Percentiles rank a stretch among this genome's conserved stretches.
phyloP scores from a whole-genome alignment of 2,113 vertebrate species.

The Apaloderma vittatum region DNA sequence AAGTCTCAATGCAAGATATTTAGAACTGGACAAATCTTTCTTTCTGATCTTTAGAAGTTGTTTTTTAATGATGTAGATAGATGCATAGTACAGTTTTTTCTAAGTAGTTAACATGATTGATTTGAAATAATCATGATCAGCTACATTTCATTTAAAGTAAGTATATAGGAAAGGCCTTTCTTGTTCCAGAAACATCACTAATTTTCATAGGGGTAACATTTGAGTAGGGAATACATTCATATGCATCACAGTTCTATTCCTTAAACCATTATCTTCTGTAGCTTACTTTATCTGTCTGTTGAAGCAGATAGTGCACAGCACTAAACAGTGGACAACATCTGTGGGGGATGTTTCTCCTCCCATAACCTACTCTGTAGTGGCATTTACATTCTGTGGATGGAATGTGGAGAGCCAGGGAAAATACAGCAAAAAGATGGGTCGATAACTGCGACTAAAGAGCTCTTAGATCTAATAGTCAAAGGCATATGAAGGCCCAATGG shows the following conservation, averaged over 20 bases:
- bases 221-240: background rate
- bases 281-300: background rate
- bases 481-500: background rate
- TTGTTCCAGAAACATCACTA: background rate
- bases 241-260: background rate
- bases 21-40: background rate
- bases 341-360: background rate
- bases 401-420: background rate
- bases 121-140: background rate
- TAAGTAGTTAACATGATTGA: background rate
- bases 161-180: background rate
- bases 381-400: background rate
- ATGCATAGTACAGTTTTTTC: background rate
- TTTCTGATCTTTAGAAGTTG: background rate
- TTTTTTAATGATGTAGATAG: background rate
- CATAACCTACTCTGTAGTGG: background rate
- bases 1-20: background rate
- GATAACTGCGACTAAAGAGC: background rate
- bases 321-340: background rate
- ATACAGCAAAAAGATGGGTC: background rate
- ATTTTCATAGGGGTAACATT: background rate
- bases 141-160: background rate
- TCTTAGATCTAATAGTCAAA: background rate
- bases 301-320: background rate
- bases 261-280: background rate